Evolutionary conservation across 2,797 vertebrate genomes (phyloP), one percentile per base, ranked within the genome.

Genomic region (Austrolebias charrua): DNA sequence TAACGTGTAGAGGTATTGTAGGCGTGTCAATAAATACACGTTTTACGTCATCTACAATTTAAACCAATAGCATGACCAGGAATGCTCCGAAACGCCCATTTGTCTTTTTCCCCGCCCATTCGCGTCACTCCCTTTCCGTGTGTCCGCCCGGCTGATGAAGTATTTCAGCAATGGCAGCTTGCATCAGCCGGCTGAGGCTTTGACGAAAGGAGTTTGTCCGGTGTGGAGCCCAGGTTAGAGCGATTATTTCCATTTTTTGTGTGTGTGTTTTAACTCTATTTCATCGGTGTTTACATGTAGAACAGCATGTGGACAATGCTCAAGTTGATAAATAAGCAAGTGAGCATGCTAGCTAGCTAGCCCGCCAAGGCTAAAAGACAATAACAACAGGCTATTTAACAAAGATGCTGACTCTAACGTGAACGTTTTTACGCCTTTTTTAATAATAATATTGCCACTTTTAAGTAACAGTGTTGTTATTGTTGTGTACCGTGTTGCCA

Each of bases 201-300:
- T 88, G 75, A 86, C 75, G 9, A 66, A 66, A 45, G 82, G 82
- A 60, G 58, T 69, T 70, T 47, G 52, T 67, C 69, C 69, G 67
- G 51, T 77, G 68, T 71, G 79, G 76, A 61, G 53, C 76, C 55
- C 83, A 93, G 90, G 90, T 92, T 12, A 31, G 79, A 60, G 11
- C 0, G 0, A 0, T 53, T 62, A 44, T 0, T 53, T 61, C 2
- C n/a, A 60, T 64, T 19, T 57, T 1, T 53, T 1, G 9, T 6
- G 43, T 55, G n/a, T n/a, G n/a, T 0, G 9, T 60, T 58, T 49
- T 12, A 40, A 19, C 19, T 3, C 12, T 2, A 10, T 13, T 4
- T 24, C 2, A 20, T 1, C 0, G 9, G 5, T 16, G 1, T 55
- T 1, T 19, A 1, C 33, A 40, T 9, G 35, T 12, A 12, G 47